Evolutionary conservation across 2,888 invertebrate species (phyloP).

Genomic region (Sarcophaga carnaria): DNA sequence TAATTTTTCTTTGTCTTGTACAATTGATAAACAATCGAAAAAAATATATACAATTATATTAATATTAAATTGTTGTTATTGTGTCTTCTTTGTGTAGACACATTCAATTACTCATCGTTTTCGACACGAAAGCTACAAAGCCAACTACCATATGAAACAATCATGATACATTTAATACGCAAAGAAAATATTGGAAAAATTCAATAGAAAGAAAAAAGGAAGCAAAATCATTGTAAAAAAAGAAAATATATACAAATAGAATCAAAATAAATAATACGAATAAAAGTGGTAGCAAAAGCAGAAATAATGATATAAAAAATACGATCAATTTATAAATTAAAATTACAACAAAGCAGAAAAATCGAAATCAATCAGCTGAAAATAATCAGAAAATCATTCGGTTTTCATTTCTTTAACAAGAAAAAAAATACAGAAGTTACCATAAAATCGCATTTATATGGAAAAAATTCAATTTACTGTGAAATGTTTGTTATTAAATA

Average conservation of each 20-base stretch:
- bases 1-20: neutral
- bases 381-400: neutral
- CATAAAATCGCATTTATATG: neutral
- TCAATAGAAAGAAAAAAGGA: constrained; percentile 7
- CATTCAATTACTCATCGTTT: neutral
- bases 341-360: constrained; percentile 8
- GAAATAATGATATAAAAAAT: constrained; percentile 6
- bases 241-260: neutral
- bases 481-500: neutral
- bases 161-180: neutral
- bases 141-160: neutral
- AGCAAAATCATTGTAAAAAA: neutral
- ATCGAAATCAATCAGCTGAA: neutral
- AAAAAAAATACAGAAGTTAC: neutral
- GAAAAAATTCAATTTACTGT: neutral
- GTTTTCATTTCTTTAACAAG: no score
- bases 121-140: neutral
- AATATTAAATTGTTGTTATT: neutral
- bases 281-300: neutral
- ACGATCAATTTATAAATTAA: constrained; percentile 13
- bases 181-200: constrained; percentile 48
- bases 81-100: neutral
- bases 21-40: neutral
- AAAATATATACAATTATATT: neutral
- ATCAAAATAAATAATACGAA: neutral